Percentiles rank a stretch among this genome's conserved stretches.
Conservation (phyloP, 2,113 vertebrate species). For the Balaeniceps rex region DNA sequence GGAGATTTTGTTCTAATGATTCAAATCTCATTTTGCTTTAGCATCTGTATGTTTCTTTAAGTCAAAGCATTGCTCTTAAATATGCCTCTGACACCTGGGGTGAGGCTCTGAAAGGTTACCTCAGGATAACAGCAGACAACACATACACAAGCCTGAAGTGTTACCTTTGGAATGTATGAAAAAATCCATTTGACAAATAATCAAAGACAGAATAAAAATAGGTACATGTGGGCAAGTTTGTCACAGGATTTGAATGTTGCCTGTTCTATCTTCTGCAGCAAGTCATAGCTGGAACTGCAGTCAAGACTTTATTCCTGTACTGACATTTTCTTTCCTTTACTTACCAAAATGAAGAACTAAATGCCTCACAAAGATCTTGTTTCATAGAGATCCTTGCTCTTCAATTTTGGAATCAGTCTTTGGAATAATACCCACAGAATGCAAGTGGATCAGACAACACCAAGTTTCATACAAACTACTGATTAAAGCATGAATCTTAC, state of each 20-base stretch:
- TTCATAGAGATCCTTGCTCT: rapidly evolving
- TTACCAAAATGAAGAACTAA: not conserved
- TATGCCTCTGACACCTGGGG: not conserved
- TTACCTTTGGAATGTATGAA: not conserved
- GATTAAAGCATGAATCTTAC: not conserved
- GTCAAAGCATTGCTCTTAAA: not conserved
- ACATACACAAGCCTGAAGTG: not conserved
- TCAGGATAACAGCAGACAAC: not conserved
- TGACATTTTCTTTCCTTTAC: not conserved
- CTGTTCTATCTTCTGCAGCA: not conserved
- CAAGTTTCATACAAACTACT: not conserved
- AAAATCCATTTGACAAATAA: not conserved
- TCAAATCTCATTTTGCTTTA: not conserved
- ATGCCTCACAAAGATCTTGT: not conserved
- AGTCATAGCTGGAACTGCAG: not conserved
- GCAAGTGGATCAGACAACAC: not conserved
- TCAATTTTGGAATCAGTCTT: not conserved
- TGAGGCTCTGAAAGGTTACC: not conserved
- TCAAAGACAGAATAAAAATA: not conserved
- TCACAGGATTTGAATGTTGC: not conserved
- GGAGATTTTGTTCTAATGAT: not conserved
- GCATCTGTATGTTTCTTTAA: not conserved
- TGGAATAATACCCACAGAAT: not conserved
- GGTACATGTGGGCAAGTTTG: not conserved
- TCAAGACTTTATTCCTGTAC: not conserved